Conservation (phyloP, 2,888 invertebrate species). For the Orthosia gothica region DNA sequence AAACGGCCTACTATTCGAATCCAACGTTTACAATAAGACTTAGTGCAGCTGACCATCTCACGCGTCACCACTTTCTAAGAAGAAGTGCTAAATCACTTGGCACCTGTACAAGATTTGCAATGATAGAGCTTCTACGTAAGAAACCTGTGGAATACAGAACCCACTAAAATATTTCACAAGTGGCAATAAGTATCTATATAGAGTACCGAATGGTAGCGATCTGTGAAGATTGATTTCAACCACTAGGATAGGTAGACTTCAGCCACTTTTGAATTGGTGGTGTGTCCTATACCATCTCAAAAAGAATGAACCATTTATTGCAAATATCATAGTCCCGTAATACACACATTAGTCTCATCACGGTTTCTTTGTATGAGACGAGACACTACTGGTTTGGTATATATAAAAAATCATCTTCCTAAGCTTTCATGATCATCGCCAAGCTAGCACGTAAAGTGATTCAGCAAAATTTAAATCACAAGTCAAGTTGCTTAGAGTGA, state of each 20-base stretch:
- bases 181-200: not conserved
- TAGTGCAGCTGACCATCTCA: slow-evolving; percentile 17
- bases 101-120: slow-evolving; percentile 32
- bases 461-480: not conserved
- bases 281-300: too few species aligned
- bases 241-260: too few species aligned
- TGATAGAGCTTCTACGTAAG: not conserved
- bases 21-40: slow-evolving; percentile 30
- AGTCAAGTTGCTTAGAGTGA: not conserved
- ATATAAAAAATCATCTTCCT: too few species aligned
- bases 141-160: slow-evolving; percentile 16
- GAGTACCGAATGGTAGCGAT: not conserved
- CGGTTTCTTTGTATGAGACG: too few species aligned
- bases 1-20: slow-evolving; percentile 29
- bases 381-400: too few species aligned
- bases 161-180: not conserved
- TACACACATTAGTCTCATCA: too few species aligned
- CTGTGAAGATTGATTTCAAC: not conserved
- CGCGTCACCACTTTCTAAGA: slow-evolving; percentile 33
- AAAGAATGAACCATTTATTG: too few species aligned
- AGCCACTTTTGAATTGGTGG: too few species aligned
- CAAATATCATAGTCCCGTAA: too few species aligned
- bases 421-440: not conserved
- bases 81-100: slow-evolving; percentile 43
- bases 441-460: not conserved